Conservation (phyloP, 64 coral and sea anemone genomes). For the Actinia tenebrosa region DNA sequence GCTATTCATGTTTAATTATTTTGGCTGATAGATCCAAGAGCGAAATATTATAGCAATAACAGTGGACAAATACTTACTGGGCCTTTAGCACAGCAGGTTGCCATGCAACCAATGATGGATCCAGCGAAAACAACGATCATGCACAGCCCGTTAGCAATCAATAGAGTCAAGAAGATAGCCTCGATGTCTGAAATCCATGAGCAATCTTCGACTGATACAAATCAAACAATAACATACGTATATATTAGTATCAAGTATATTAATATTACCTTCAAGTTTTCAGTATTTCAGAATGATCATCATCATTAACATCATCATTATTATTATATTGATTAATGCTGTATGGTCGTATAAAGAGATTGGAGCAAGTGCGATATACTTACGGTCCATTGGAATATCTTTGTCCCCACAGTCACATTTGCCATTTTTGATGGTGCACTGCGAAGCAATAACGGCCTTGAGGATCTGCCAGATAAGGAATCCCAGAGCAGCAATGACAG, state of each 20-base stretch:
- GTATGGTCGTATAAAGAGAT: too few relatives aligned
- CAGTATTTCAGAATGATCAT: too few relatives aligned
- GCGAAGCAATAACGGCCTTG: not conserved
- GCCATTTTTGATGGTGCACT: not conserved
- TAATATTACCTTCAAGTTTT: too few relatives aligned
- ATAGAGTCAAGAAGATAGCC: not conserved
- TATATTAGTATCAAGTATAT: too few relatives aligned
- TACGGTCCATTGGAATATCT: not conserved
- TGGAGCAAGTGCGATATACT: not conserved
- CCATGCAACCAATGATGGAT: constrained; percentile 23
- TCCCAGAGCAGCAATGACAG: constrained; percentile 4
- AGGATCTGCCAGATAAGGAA: constrained; percentile 27
- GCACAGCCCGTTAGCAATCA: constrained; percentile 2
- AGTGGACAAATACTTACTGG: not conserved
- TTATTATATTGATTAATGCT: too few relatives aligned
- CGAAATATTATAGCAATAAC: too few relatives aligned
- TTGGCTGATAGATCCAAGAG: not conserved
- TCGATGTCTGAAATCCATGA: constrained; percentile 4
- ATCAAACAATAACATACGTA: not conserved
- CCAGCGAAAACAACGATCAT: constrained; percentile 16
- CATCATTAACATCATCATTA: not conserved
- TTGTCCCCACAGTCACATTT: constrained; percentile 11
- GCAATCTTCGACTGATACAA: constrained; percentile 6
- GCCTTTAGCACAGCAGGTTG: constrained; percentile 3
- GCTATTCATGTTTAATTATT: not conserved